Evolutionary conservation across 1,140 invertebrate species (phyloP), one percentile per base, ranked within the genome.

Genomic region (Drosophila nasuta): DNA sequence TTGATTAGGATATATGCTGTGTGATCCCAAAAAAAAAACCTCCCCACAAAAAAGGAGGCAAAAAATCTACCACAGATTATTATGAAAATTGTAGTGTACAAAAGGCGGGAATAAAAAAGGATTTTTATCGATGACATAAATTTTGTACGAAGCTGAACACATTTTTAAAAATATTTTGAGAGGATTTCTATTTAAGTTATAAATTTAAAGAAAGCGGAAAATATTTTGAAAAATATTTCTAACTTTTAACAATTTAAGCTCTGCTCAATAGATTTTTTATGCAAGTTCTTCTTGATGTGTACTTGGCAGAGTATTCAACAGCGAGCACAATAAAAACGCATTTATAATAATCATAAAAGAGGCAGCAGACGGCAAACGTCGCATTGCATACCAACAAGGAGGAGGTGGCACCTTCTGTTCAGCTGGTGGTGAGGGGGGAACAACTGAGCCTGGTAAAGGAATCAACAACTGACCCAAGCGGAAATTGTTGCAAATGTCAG

Each of bases 401-500:
- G 20, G 20, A 25, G 20, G 20, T 25, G 56, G 35, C 43, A 28
- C 41, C 13, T 13, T 13, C 11, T 3, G 17, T 35, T 7, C 7
- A 17, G 41, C 13, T 30, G 41, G 6, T 25, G 51, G 20, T 28
- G 11, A 41, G 33, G 3, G 56, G 46, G 46, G 15, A 8, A 0
- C 28, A 15, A 25, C 20, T 25, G 20, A 25, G 4, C 20, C 5
- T 4, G n/a, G 33, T 25, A 30, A 15, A 20, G 62, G 57, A 48
- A 65, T 69, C 73, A 86, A 70, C 78, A 75, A 77, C 78, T 65
- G 85, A 81, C 82, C 81, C 68, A 75, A 88, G 46, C 83, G 85
- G 85, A 88, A 89, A 88, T 89, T 85, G 85, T 88, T 89, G 85
- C 85, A 85, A 85, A 66, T 88, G 85, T 88, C 85, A 88, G 85